Evolutionary conservation across 2,888 invertebrate genomes (phyloP).

Genomic region (Drosophila mulleri): DNA sequence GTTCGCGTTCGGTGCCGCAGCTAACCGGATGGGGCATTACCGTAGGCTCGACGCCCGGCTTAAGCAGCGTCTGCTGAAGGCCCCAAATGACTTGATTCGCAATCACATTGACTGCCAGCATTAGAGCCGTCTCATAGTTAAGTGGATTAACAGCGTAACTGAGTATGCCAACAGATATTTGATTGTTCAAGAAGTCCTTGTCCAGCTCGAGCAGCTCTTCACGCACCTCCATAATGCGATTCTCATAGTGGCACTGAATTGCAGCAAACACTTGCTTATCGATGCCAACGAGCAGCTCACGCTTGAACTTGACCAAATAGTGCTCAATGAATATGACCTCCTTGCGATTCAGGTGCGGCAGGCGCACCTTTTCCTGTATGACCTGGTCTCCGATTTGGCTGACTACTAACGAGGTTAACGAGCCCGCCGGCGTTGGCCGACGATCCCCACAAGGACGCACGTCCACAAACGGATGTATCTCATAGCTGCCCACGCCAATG

Average conservation of each 20-base stretch:
- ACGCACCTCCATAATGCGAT: slow-evolving; percentile 77
- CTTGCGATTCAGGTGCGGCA: slow-evolving; percentile 66
- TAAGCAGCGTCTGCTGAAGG: slow-evolving; percentile 78
- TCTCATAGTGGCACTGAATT: slow-evolving; percentile 80
- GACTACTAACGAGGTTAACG: slow-evolving; percentile 79
- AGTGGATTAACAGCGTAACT: slow-evolving; percentile 78
- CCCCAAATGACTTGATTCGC: slow-evolving; percentile 82
- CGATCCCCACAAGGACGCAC: slow-evolving; percentile 73
- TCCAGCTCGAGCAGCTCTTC: slow-evolving; percentile 78
- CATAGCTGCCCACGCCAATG: slow-evolving; percentile 83
- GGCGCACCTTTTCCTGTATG: slow-evolving; percentile 54
- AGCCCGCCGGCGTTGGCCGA: slow-evolving; percentile 82
- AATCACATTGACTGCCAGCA: slow-evolving; percentile 77
- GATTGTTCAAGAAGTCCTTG: slow-evolving; percentile 75
- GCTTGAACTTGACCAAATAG: slow-evolving; percentile 82
- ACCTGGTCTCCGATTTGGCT: slow-evolving; percentile 70
- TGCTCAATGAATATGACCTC: slow-evolving; percentile 83
- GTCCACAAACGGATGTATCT: slow-evolving; percentile 78
- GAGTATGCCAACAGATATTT: slow-evolving; percentile 80
- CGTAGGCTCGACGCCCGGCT: slow-evolving; percentile 66
- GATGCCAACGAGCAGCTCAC: slow-evolving; percentile 80
- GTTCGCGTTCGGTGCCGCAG: slow-evolving; percentile 66
- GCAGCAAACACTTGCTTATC: slow-evolving; percentile 81
- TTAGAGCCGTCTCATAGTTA: slow-evolving; percentile 77
- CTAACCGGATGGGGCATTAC: slow-evolving; percentile 59